Evolutionary conservation across 2,113 vertebrate genomes (phyloP).

Genomic region (Poeciliopsis turrubarensis): DNA sequence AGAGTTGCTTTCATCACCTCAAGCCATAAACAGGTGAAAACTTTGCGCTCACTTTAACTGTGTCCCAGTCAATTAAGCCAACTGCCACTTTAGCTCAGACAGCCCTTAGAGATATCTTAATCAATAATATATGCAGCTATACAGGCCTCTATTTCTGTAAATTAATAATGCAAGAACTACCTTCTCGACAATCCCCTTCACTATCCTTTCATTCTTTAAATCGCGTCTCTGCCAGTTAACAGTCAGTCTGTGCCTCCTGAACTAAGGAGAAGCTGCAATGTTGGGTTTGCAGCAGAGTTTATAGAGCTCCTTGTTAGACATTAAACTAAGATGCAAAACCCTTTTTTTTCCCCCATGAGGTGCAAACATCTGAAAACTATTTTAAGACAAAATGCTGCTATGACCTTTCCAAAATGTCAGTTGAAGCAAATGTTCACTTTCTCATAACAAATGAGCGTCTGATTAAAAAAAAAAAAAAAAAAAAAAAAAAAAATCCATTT

Average conservation of each 20-base stretch:
- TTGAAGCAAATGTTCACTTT: slow-evolving; percentile 38
- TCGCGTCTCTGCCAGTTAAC: slow-evolving; percentile 45
- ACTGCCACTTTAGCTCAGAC: slow-evolving; percentile 70
- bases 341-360: slow-evolving; percentile 7
- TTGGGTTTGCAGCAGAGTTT: slow-evolving; percentile 24
- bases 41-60: slow-evolving; percentile 44
- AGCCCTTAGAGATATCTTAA: slow-evolving; percentile 57
- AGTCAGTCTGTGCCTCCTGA: slow-evolving; percentile 59
- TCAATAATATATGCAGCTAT: slow-evolving; percentile 73
- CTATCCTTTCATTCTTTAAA: slow-evolving; percentile 42
- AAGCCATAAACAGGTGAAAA: slow-evolving; percentile 47
- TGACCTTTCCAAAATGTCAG: slow-evolving; percentile 59
- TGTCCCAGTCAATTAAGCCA: slow-evolving; percentile 65
- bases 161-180: slow-evolving; percentile 73
- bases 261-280: slow-evolving; percentile 1
- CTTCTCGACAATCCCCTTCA: slow-evolving; percentile 48
- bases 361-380: slow-evolving; percentile 29
- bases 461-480: slow-evolving; percentile 11
- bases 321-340: slow-evolving; percentile 24
- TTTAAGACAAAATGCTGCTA: slow-evolving; percentile 17
- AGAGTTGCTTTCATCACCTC: neutral
- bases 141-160: slow-evolving; percentile 72
- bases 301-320: slow-evolving; percentile 22
- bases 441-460: slow-evolving; percentile 38
- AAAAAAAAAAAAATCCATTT: slow-evolving; percentile 25